Evolutionary conservation across 2,113 vertebrate species (phyloP), one percentile per base, ranked within the genome.

Genomic region (Pomatorhinus ruficollis): DNA sequence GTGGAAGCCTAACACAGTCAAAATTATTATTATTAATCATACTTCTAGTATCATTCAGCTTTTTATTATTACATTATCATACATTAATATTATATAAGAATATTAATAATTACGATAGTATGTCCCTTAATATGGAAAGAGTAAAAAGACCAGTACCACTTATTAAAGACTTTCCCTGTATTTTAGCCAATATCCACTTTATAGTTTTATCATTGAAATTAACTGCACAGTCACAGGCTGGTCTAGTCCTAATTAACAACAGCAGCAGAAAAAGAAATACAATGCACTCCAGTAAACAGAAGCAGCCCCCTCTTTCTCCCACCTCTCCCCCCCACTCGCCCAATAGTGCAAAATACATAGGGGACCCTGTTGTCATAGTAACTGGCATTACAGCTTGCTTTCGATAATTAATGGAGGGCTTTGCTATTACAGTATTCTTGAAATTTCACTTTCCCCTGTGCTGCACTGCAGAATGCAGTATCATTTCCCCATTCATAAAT

Each of bases 401-500:
- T 98, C 12, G 92, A 98, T 98, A 98, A 98, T 98, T 98, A 98
- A 98, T 97, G 97, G 98, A 98, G 96, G 97, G 96, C 90, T 98
- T 96, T 95, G 98, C 98, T 98, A 97, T 98, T 98, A 97, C 97
- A 95, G 98, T 95, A 95, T 97, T 98, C 97, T 95, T 95, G 97
- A 97, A 98, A 97, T 97, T 97, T 97, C 91, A 47, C 96, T 97
- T 96, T 96, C 96, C 96, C 97, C 88, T 85, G 95, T 79, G 97
- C 98, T 97, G 98, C 97, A 97, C 97, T 98, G 97, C 98, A 98
- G 98, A 97, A 97, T 94, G 97, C 97, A 98, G 98, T 93, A 97
- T 97, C 96, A 94, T 97, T 98, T 98, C 97, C 97, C 98, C 97
- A 97, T 98, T 98, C 98, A 98, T 98, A 98, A 98, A 98, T 98